Conservation (phyloP, 2,797 vertebrate genomes). For the Prunella strophiata region DNA sequence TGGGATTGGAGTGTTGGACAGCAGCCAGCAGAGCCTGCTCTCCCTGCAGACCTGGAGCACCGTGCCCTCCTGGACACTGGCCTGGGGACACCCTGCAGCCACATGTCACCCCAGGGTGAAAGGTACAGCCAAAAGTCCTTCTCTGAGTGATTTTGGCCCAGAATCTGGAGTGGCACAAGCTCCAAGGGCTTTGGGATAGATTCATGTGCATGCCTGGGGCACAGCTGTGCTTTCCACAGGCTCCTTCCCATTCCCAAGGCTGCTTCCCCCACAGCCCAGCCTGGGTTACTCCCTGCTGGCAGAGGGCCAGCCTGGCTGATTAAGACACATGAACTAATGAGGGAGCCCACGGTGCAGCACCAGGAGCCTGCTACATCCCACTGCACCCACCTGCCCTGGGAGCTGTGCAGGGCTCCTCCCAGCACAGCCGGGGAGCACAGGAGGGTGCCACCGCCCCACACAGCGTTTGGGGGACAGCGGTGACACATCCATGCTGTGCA, state of each 20-base stretch:
- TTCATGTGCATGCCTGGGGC: background rate
- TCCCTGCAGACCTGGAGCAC: background rate
- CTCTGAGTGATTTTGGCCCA: background rate
- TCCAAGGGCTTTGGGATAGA: background rate
- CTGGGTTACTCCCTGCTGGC: background rate
- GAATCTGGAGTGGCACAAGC: background rate
- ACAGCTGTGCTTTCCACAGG: background rate
- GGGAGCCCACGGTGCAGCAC: background rate
- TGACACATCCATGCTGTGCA: accelerated
- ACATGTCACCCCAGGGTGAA: background rate
- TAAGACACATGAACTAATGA: background rate
- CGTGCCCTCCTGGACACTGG: accelerated
- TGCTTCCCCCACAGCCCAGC: background rate
- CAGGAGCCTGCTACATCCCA: background rate
- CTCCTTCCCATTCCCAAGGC: background rate
- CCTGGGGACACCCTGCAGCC: background rate
- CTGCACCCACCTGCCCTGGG: background rate
- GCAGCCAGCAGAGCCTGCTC: background rate
- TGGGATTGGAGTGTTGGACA: background rate
- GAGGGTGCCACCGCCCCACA: background rate
- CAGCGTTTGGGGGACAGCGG: accelerated
- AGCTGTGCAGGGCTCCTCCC: background rate
- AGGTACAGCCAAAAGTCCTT: background rate
- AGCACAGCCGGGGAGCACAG: background rate
- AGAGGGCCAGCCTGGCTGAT: background rate